These are phyloP conservation scores for Etheostoma nigrum DNA, from an alignment of 2,797 vertebrate genomes.

Conservation along the genomic window DNA sequence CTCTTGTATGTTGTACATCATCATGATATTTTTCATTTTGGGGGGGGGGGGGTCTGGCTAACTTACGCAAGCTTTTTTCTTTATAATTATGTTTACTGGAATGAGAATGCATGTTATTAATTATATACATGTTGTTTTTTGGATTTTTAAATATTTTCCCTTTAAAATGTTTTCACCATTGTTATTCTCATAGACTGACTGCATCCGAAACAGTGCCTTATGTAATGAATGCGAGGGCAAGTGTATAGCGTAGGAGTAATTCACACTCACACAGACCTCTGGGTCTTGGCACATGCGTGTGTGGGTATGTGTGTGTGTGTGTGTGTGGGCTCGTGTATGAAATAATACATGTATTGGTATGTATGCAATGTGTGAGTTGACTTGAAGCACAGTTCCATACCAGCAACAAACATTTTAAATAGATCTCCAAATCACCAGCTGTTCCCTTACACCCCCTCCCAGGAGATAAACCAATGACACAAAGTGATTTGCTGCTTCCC, in stretches of 20 bases:
- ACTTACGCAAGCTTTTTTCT: constrained; percentile 40
- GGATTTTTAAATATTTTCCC: constrained; percentile 67
- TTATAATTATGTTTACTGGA: constrained; percentile 51
- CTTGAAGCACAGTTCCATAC: constrained; percentile 79
- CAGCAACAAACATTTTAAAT: constrained; percentile 71
- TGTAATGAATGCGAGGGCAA: constrained; percentile 68
- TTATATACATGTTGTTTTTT: constrained; percentile 60
- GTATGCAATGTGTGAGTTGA: constrained; percentile 59
- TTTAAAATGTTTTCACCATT: constrained; percentile 64
- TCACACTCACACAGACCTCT: constrained; percentile 61
- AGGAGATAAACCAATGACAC: constrained; percentile 70
- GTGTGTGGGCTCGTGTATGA: constrained; percentile 34
- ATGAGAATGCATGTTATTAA: constrained; percentile 73
- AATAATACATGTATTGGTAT: constrained; percentile 46
- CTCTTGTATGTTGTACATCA: constrained; percentile 58
- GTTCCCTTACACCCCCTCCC: constrained; percentile 28
- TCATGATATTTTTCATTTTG: constrained; percentile 47
- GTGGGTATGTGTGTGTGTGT: constrained; percentile 35
- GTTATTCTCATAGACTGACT: constrained; percentile 61
- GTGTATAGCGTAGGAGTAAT: constrained; percentile 49
- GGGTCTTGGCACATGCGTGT: constrained; percentile 65
- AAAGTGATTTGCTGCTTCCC: constrained; percentile 70
- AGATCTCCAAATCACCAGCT: constrained; percentile 49
- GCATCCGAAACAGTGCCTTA: constrained; percentile 81
- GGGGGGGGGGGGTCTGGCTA: constrained; percentile 1